Evolutionary conservation across 2,113 vertebrate species (phyloP).

Genomic region (Gopherus flavomarginatus): DNA sequence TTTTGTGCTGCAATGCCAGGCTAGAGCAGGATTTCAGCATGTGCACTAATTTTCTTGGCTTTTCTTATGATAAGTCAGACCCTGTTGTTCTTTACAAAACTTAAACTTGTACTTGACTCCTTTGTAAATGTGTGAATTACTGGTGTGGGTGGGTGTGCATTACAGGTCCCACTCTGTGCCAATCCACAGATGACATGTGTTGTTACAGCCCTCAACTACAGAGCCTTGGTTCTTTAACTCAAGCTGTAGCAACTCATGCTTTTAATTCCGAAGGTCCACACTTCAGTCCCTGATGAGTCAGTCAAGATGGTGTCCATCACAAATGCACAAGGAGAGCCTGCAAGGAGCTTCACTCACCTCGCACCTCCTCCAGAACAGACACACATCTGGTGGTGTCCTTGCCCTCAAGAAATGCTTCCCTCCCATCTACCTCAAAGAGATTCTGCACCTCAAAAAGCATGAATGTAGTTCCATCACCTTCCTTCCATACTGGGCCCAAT

Average conservation of each 20-base stretch:
- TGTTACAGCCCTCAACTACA: background rate
- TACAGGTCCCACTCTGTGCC: too few relatives aligned
- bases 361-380: background rate
- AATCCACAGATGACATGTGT: background rate
- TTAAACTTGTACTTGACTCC: background rate
- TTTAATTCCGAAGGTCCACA: background rate
- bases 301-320: background rate
- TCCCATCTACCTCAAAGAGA: background rate
- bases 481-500: fast-evolving
- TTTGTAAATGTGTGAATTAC: background rate
- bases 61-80: background rate
- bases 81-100: background rate
- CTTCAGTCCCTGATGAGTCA: background rate
- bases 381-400: background rate
- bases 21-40: background rate
- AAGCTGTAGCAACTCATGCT: background rate
- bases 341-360: background rate
- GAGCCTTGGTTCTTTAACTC: background rate
- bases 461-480: fast-evolving
- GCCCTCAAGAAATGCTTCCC: background rate
- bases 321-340: fast-evolving
- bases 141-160: too few relatives aligned
- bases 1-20: background rate
- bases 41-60: background rate
- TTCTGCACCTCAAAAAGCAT: background rate